Percentiles rank a stretch among this genome's conserved stretches.
Conservation (phyloP, 2,888 invertebrate species). For the Rhyacophila evoluta region DNA sequence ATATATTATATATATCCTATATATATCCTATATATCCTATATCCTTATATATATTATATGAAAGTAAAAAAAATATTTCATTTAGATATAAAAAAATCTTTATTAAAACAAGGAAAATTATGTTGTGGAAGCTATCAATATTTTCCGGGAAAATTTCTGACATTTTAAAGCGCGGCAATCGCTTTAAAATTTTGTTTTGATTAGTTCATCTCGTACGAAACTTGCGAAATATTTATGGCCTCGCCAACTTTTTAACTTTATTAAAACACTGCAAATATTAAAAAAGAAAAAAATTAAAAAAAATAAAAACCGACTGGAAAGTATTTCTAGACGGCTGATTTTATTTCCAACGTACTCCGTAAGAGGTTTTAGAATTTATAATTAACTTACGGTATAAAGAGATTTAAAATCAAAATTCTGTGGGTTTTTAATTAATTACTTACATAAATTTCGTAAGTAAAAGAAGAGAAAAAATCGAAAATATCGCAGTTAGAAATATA, state of each 20-base stretch:
- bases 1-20: too few relatives aligned
- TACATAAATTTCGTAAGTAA: too few relatives aligned
- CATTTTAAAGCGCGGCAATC: background rate
- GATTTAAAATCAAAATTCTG: background rate
- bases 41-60: too few relatives aligned
- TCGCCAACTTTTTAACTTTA: conserved; percentile 26
- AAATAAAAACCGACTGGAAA: background rate
- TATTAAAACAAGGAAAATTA: too few relatives aligned
- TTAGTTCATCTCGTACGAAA: background rate
- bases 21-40: too few relatives aligned
- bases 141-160: background rate
- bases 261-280: conserved; percentile 19
- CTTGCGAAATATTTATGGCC: conserved; percentile 23
- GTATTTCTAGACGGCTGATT: background rate
- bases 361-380: background rate
- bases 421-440: too few relatives aligned
- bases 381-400: background rate
- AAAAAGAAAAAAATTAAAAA: background rate
- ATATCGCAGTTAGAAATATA: too few relatives aligned
- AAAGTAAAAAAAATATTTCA: too few relatives aligned
- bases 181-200: background rate
- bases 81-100: too few relatives aligned
- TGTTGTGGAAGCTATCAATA: background rate
- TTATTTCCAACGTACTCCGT: background rate
- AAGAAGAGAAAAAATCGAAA: too few relatives aligned